A percentile compares a stretch with the other conserved stretches of the same genome.
These are phyloP conservation scores for Passer domesticus DNA, from an alignment of 2,113 vertebrate species.

Conservation along the genomic window DNA sequence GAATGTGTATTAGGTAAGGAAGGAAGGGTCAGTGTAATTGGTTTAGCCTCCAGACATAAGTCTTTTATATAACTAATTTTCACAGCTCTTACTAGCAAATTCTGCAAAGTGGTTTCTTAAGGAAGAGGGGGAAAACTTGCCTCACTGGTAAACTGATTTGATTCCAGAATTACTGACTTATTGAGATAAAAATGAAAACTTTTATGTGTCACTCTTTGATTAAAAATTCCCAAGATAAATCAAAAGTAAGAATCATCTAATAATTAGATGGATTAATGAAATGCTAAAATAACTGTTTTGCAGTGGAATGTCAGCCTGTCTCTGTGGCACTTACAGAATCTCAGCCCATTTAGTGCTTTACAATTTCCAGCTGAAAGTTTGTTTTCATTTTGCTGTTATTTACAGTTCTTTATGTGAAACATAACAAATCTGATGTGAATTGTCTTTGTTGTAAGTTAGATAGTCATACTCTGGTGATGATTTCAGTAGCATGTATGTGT, in stretches of 20 bases:
- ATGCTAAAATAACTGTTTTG: conserved; percentile 14
- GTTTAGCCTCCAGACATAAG: background rate
- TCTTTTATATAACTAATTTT: background rate
- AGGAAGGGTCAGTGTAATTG: background rate
- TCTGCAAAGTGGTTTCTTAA: background rate
- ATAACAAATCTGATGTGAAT: background rate
- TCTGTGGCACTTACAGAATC: background rate
- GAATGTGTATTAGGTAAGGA: background rate
- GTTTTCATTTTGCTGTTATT: background rate
- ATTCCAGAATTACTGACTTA: background rate
- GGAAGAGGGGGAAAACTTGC: background rate
- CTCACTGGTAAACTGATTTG: conserved; percentile 2
- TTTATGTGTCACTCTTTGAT: background rate
- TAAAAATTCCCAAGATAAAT: conserved; percentile 40
- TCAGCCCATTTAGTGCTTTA: background rate
- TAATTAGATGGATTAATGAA: conserved; percentile 22
- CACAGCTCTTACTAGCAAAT: background rate
- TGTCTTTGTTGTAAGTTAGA: background rate
- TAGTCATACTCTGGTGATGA: background rate
- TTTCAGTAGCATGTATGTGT: background rate
- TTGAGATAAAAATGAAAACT: background rate
- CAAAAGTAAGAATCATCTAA: conserved; percentile 48
- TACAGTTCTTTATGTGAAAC: background rate
- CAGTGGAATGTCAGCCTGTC: background rate
- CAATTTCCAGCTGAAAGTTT: background rate